Evolutionary conservation across 2,888 invertebrate genomes (phyloP).

Genomic region (Phania funesta): DNA sequence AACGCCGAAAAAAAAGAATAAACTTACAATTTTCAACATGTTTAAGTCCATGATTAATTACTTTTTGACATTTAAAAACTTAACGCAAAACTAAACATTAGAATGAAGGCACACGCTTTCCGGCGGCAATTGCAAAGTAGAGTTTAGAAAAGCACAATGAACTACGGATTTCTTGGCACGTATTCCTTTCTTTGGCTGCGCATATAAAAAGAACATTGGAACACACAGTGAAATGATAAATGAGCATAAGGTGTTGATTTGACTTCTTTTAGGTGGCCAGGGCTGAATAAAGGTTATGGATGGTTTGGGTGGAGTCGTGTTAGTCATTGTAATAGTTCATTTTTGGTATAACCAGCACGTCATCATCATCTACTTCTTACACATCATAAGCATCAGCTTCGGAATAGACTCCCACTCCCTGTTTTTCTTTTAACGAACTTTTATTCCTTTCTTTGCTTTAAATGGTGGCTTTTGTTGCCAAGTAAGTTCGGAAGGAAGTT

Average conservation of each 20-base stretch:
- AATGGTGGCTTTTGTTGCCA: not conserved
- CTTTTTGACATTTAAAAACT: constrained; percentile 65
- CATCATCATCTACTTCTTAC: constrained; percentile 30
- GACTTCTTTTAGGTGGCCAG: constrained; percentile 51
- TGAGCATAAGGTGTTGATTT: constrained; percentile 65
- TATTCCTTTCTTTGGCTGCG: constrained; percentile 29
- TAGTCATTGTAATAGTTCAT: constrained; percentile 60
- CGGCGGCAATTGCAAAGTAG: constrained; percentile 45
- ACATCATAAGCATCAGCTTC: constrained; percentile 30
- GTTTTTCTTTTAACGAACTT: not conserved
- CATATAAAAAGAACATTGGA: constrained; percentile 4
- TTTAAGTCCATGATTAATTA: constrained; percentile 67
- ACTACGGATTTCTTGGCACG: constrained; percentile 53
- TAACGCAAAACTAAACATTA: constrained; percentile 37
- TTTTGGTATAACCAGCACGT: constrained; percentile 64
- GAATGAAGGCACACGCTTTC: constrained; percentile 21
- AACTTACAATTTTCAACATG: constrained; percentile 66
- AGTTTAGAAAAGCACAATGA: constrained; percentile 18
- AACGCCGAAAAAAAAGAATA: constrained; percentile 47
- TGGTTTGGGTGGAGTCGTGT: constrained; percentile 16
- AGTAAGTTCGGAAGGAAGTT: constrained; percentile 53
- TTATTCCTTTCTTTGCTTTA: not conserved
- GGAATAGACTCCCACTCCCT: constrained; percentile 21
- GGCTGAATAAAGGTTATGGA: constrained; percentile 39
- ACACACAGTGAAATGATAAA: constrained; percentile 59